Evolutionary conservation across 2,888 invertebrate species (phyloP), one percentile per base, ranked within the genome.

Genomic region (Caenorhabditis auriculariae): DNA sequence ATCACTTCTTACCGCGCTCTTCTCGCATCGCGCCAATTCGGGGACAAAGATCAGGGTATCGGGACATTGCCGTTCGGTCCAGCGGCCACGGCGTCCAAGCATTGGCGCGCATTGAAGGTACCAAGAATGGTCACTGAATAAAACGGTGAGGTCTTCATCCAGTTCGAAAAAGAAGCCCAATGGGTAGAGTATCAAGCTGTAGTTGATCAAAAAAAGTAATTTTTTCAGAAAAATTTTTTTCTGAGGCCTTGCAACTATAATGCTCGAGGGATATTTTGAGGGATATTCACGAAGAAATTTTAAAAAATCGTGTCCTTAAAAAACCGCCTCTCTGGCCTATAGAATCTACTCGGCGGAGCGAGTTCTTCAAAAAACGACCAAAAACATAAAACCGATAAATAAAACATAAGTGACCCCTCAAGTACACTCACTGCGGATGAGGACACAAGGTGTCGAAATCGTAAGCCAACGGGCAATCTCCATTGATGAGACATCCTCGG

Each of bases 31-130:
- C 42, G 56, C 66, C 12, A 64, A 28, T 12, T 60, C 27, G 7
- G 51, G 54, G 5, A 66, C 35, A 49, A 70, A 70, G 23, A 63
- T 17, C n/a, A 70, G 46, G 0, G 66, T 64, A 24, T 62, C 63
- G 0, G 70, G 70, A 53, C 70, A 70, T 26, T 53, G 47, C 28
- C 70, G 12, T 15, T 59, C 58, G 3, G 67, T 66, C 70, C 70
- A 70, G 29, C 60, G 28, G 15, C 70, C 70, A 15, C 52, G 29
- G 43, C 65, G 50, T 12, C 66, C 66, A 35, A 60, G 56, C 24
- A 66, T 38, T 35, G 70, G 70, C 44, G 66, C 60, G 47, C 70
- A 70, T 60, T 70, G 65, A 9, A 69, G 49, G 42, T 67, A 67
- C 39, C 50, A 47, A n/a, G 67, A 61, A 4, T 58, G 59, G 32